phyloP scores from a whole-genome alignment of 2,797 vertebrate species.

The Falco concolor region DNA sequence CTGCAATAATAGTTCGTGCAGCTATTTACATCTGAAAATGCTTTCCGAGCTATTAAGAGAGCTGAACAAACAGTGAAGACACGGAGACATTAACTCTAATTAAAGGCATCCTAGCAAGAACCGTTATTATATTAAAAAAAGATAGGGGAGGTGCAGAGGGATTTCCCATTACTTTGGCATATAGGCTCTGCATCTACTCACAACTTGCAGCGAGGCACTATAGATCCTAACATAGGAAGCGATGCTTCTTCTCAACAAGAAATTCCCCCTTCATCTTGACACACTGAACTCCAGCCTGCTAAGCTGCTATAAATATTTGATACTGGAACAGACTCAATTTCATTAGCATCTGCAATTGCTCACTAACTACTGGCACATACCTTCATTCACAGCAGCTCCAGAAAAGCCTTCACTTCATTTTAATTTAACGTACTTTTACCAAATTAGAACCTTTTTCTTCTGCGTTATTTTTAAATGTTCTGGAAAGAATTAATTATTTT shows the following conservation, averaged over 20 bases:
- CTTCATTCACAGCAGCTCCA: background rate
- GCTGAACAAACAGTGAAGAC: background rate
- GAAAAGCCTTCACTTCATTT: background rate
- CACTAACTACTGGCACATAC: background rate
- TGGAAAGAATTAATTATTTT: background rate
- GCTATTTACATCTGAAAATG: background rate
- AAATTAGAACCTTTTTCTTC: background rate
- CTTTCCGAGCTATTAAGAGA: background rate
- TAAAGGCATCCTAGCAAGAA: background rate
- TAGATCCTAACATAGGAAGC: rapidly evolving
- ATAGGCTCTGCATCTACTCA: background rate
- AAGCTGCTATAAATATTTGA: background rate
- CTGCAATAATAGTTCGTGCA: background rate
- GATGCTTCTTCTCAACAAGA: background rate
- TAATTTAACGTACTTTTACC: background rate
- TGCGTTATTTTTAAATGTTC: background rate
- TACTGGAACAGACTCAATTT: background rate
- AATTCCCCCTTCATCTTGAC: background rate
- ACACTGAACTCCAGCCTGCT: background rate
- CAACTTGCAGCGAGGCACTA: background rate
- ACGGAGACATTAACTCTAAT: background rate
- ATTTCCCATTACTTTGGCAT: background rate
- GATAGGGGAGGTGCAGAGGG: background rate
- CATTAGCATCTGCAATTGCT: background rate
- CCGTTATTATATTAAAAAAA: rapidly evolving